These are phyloP conservation scores for Ammodytes dubius DNA, from an alignment of 2,113 vertebrate genomes.

Conservation along the genomic window DNA sequence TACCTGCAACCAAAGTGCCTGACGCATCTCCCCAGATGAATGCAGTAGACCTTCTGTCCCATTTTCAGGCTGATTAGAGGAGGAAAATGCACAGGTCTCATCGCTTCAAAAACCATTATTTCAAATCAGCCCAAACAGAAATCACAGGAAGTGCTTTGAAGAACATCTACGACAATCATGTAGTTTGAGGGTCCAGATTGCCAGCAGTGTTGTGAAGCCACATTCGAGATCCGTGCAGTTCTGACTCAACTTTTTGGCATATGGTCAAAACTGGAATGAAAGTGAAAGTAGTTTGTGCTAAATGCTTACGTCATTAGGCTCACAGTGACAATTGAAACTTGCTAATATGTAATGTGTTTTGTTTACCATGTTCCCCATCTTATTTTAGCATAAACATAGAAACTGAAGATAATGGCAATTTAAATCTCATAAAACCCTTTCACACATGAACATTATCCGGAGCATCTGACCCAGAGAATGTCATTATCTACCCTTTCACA, in stretches of 20 bases:
- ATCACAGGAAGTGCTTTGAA: constrained; percentile 55
- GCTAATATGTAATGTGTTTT: neutral
- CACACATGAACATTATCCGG: no score
- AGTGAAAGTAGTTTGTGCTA: neutral
- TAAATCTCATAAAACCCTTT: no score
- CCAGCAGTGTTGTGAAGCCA: constrained; percentile 12
- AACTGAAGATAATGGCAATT: neutral
- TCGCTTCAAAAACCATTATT: constrained; percentile 58
- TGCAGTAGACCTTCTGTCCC: constrained; percentile 37
- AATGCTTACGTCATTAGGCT: neutral
- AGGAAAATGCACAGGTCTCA: constrained; percentile 49
- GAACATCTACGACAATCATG: constrained; percentile 18
- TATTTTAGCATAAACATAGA: neutral
- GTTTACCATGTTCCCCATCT: neutral
- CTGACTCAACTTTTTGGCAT: neutral
- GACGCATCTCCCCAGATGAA: constrained; percentile 57
- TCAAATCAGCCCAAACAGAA: constrained; percentile 59
- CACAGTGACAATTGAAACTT: neutral
- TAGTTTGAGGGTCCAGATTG: constrained; percentile 14
- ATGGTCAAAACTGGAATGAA: neutral
- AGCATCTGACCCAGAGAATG: no score
- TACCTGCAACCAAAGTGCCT: constrained; percentile 43
- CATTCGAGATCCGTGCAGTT: constrained; percentile 32
- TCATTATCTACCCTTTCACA: no score
- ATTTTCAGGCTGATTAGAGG: constrained; percentile 61